Conservation (phyloP, 2,888 invertebrate species). For the Galeruca laticollis region DNA sequence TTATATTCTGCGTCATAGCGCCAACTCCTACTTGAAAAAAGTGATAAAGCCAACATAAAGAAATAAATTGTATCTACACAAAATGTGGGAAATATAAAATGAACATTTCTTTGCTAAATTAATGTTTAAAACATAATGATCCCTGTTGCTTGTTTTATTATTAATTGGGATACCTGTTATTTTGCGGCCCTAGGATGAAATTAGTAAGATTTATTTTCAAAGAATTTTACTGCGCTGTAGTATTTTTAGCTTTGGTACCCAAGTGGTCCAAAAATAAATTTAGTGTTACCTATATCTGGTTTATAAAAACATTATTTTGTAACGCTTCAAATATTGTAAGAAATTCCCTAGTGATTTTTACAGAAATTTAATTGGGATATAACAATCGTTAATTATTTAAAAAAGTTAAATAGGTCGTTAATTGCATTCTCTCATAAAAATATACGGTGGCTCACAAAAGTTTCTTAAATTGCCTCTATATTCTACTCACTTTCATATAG, state of each 20-base stretch:
- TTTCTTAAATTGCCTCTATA: background rate
- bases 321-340: constrained; percentile 2
- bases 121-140: background rate
- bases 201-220: constrained; percentile 6
- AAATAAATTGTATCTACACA: background rate
- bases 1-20: constrained; percentile 10
- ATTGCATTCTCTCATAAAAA: background rate
- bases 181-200: background rate
- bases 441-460: constrained; percentile 25
- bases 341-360: constrained; percentile 3
- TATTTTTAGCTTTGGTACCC: constrained; percentile 23
- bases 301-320: constrained; percentile 19
- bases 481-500: background rate
- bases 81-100: constrained; percentile 16
- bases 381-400: background rate
- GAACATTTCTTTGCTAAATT: background rate
- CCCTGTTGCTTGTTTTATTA: background rate
- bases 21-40: constrained; percentile 24
- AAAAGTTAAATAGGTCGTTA: background rate
- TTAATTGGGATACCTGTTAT: background rate
- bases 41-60: background rate
- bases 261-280: constrained; percentile 41
- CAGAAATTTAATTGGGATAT: background rate
- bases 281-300: constrained; percentile 31
- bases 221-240: constrained; percentile 2